Base-by-base conservation (phyloP, 2,113 vertebrate species). In the Sorex fumeus region DNA sequence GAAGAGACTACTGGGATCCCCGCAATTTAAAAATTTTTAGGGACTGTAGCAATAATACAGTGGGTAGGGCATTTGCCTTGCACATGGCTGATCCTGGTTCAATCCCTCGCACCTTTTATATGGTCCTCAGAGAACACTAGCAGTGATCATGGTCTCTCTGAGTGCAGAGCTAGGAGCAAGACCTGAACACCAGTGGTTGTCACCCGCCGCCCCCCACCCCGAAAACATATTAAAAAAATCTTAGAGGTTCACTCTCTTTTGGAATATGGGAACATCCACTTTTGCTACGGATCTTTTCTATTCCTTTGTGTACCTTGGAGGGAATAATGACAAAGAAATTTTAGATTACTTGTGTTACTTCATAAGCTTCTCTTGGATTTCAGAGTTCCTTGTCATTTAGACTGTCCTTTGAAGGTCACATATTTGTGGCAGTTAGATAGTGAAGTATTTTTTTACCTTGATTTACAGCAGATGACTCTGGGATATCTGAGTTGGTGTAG, bases 381-480 rank as follows among this genome's bases (percentile, higher is more conserved):
- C 25, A 67, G 66, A 66, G 67, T 76, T 34, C 10, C 8, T 21
- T 23, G 76, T 88, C 8, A 81, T 18, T 36, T 30, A 93, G 45
- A 34, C 16, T 64, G 67, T 45, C 6, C 47, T 72, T 27, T 62
- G 50, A 84, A 84, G 50, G 15, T 57, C 50, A 76, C 19, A 60
- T 36, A 76, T 40, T 84, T 67, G 30, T 21, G 2, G 13, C 27
- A 86, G 15, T 86, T 91, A 79, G 2, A 28, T 75, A 89, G 19
- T n/a, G 85, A 47, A 67, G 45, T 91, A 40, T 66, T 82, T 84
- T 91, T 80, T 43, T 76, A 28, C 21, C 16, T 81, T 90, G 40
- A 81, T 57, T 92, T 91, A 89, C 80, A 95, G 92, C 72, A 91
- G 43, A 34, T 87, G 84, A 90, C 57, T 94, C n/a, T 93, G n/a